Base-by-base conservation (phyloP, 2,113 vertebrate species). In the Anser brachyrhynchus region DNA sequence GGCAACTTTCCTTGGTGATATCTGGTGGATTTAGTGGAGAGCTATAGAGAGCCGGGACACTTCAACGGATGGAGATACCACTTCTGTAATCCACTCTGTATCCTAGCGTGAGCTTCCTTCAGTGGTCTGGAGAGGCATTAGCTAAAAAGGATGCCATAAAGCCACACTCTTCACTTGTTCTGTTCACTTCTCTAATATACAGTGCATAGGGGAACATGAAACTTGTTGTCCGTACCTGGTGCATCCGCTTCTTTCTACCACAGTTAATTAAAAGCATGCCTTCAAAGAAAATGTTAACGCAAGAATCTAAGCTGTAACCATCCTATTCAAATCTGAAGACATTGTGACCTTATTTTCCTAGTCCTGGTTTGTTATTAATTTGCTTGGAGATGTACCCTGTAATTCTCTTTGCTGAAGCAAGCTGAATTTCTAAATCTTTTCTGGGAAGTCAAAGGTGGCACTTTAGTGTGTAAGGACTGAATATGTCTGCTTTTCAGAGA, bases 321-420 rank as follows among this genome's bases (percentile, higher is more conserved):
- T 94, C 85, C 58, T 92, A 28, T 75, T 89, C 81, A 79, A 78
- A 95, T 64, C 51, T 84, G 94, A 95, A 97, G 91, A 89, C 91
- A 62, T 39, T 57, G 92, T 92, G 96, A 93, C 95, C 93, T 95
- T 96, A 87, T 95, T 95, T 92, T 91, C 2, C 66, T 75, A 13
- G 81, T 72, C 81, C 85, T 84, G 52, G 52, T 74, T 52, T 96
- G 95, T 89, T 95, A 91, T 92, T 97, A 95, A 93, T 95, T 92
- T 96, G 16, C 77, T 97, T 89, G 85, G 83, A 61, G 83, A 93
- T 90, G 95, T 91, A 95, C 92, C 83, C 89, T 95, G 83, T 95
- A 92, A 96, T 96, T 94, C 93, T 86, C 65, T 84, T 35, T 93
- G 88, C 92, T 96, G 90, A 96, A 96, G 80, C 83, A 96, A 95